Evolutionary conservation across 2,797 vertebrate species (phyloP).

Genomic region (Crenuchus spilurus): DNA sequence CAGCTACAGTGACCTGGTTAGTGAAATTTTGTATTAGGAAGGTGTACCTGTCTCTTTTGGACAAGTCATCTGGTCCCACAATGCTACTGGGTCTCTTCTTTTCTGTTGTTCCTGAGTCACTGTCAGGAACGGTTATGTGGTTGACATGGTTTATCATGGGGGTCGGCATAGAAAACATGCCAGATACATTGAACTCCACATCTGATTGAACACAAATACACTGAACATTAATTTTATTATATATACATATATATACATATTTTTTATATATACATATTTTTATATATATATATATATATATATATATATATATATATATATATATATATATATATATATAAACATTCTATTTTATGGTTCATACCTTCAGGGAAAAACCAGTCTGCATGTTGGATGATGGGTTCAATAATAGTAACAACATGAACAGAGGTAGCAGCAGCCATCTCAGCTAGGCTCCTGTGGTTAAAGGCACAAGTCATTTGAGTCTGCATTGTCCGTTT

Average conservation of each 20-base stretch:
- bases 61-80: slow-evolving; percentile 87
- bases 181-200: slow-evolving; percentile 95
- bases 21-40: neutral
- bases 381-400: slow-evolving; percentile 87
- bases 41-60: slow-evolving; percentile 90
- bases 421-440: slow-evolving; percentile 89
- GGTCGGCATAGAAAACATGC: slow-evolving; percentile 87
- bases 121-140: slow-evolving; percentile 74
- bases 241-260: neutral
- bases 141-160: slow-evolving; percentile 87
- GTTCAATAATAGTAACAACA: slow-evolving; percentile 87
- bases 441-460: slow-evolving; percentile 86
- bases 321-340: neutral
- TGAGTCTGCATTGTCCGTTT: neutral
- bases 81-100: slow-evolving; percentile 91
- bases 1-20: neutral
- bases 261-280: too few species aligned
- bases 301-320: neutral
- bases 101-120: slow-evolving; percentile 86
- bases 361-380: slow-evolving; percentile 92
- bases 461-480: slow-evolving; percentile 20
- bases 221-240: too few species aligned
- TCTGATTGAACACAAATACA: slow-evolving; percentile 77
- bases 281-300: too few species aligned
- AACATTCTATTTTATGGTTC: neutral